These are phyloP conservation scores for Gila robusta DNA, from an alignment of 2,797 vertebrate species.

Conservation along the genomic window DNA sequence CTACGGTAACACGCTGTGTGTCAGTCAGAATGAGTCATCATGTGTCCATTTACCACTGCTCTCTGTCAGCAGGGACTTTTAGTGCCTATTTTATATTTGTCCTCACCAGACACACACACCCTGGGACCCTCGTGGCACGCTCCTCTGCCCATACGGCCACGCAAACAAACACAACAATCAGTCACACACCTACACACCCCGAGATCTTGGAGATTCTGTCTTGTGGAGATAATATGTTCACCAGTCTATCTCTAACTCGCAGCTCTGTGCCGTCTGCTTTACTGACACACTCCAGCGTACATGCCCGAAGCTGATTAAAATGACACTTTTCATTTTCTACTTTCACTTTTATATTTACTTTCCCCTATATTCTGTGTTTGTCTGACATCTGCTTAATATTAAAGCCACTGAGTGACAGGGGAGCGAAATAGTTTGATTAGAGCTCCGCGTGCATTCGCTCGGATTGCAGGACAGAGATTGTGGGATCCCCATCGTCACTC, in stretches of 20 bases:
- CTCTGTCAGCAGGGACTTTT: slow-evolving; percentile 37
- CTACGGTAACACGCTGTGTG: slow-evolving; percentile 18
- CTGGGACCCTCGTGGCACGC: slow-evolving; percentile 10
- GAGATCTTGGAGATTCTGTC: slow-evolving; percentile 61
- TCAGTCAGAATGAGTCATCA: slow-evolving; percentile 28
- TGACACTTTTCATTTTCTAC: slow-evolving; percentile 55
- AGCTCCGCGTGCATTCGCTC: neutral
- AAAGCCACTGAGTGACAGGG: slow-evolving; percentile 38
- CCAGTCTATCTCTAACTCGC: slow-evolving; percentile 59
- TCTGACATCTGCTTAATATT: slow-evolving; percentile 38
- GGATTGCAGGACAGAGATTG: slow-evolving; percentile 5
- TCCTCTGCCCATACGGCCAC: slow-evolving; percentile 19
- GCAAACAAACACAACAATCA: slow-evolving; percentile 51
- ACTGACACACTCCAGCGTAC: slow-evolving; percentile 54
- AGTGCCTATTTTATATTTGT: slow-evolving; percentile 36
- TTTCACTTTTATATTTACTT: slow-evolving; percentile 34
- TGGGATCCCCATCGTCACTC: slow-evolving; percentile 16
- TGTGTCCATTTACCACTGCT: slow-evolving; percentile 33
- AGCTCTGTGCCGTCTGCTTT: slow-evolving; percentile 46
- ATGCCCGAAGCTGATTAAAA: slow-evolving; percentile 58
- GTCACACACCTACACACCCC: slow-evolving; percentile 42
- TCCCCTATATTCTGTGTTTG: slow-evolving; percentile 33
- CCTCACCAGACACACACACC: slow-evolving; percentile 20
- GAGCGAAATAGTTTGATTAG: slow-evolving; percentile 33
- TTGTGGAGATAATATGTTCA: slow-evolving; percentile 55